Evolutionary conservation across 1,140 invertebrate species (phyloP).

Genomic region (Anthonomus grandis): DNA sequence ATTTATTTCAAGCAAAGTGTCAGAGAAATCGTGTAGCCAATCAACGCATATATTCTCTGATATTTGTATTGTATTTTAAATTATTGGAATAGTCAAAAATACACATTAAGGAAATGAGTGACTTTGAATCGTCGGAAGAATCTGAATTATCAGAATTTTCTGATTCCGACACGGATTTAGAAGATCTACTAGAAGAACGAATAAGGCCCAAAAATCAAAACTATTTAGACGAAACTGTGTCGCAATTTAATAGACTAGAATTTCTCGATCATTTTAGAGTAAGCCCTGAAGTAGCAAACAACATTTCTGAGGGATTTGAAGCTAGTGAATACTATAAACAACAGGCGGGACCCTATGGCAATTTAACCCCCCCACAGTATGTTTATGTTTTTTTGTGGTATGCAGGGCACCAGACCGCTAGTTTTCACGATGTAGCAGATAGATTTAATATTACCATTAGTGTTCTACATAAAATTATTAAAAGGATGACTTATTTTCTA

Average conservation of each 20-base stretch:
- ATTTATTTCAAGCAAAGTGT: constrained; percentile 8
- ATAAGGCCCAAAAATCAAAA: constrained; percentile 3
- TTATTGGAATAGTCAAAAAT: not conserved
- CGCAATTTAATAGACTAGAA: constrained; percentile 16
- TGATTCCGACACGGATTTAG: not conserved
- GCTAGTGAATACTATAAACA: constrained; percentile 10
- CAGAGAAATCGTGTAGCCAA: too few species aligned
- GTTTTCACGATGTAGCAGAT: constrained; percentile 41
- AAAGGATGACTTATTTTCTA: constrained; percentile 34
- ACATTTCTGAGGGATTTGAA: constrained; percentile 16
- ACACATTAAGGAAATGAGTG: not conserved
- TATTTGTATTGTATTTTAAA: not conserved
- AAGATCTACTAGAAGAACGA: constrained; percentile 3
- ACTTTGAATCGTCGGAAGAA: not conserved
- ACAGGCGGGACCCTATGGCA: constrained; percentile 19
- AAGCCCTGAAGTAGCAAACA: constrained; percentile 8
- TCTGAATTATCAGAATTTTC: not conserved
- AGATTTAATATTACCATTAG: constrained; percentile 41
- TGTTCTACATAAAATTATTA: constrained; percentile 36
- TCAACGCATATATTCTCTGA: too few species aligned
- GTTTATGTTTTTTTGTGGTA: constrained; percentile 39
- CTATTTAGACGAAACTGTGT: constrained; percentile 1
- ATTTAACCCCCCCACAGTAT: constrained; percentile 18
- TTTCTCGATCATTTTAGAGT: constrained; percentile 28
- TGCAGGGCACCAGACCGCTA: constrained; percentile 39